phyloP scores from a whole-genome alignment of 2,888 invertebrate species.

The Nebria brevicollis region DNA sequence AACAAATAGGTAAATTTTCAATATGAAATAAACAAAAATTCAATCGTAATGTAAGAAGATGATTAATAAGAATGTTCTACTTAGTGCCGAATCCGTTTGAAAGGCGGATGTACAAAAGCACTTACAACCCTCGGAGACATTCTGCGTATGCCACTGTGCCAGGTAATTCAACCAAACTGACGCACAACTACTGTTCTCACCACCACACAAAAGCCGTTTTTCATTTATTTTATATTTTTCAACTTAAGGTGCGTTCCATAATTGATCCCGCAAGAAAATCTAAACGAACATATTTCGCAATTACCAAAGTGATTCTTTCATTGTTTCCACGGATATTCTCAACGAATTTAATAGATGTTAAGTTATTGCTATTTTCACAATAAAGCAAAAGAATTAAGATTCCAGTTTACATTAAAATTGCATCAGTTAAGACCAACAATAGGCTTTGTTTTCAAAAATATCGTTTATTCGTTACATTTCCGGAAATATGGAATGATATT shows the following conservation, averaged over 20 bases:
- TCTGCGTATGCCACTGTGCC: conserved; percentile 63
- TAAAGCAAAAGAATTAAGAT: no score
- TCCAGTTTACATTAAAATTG: no score
- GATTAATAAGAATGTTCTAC: conserved; percentile 55
- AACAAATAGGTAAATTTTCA: conserved; percentile 31
- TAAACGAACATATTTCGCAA: no score
- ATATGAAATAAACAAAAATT: conserved; percentile 21
- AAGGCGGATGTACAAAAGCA: conserved; percentile 61
- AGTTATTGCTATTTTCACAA: no score
- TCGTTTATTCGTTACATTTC: no score
- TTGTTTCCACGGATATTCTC: no score
- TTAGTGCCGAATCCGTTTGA: conserved; percentile 65
- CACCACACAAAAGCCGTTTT: conserved; percentile 8
- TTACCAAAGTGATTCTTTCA: no score
- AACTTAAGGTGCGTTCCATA: neutral
- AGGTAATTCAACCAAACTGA: conserved; percentile 53
- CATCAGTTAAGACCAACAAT: no score
- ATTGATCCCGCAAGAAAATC: neutral
- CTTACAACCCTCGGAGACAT: conserved; percentile 63
- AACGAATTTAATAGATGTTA: no score
- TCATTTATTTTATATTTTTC: conserved; percentile 5
- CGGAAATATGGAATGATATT: no score
- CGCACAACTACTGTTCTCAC: conserved; percentile 37
- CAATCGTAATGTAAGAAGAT: conserved; percentile 21
- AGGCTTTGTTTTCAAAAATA: no score